These are phyloP conservation scores for Zelostemma sp. DNA, from an alignment of 1,140 invertebrate genomes.

Conservation along the genomic window DNA sequence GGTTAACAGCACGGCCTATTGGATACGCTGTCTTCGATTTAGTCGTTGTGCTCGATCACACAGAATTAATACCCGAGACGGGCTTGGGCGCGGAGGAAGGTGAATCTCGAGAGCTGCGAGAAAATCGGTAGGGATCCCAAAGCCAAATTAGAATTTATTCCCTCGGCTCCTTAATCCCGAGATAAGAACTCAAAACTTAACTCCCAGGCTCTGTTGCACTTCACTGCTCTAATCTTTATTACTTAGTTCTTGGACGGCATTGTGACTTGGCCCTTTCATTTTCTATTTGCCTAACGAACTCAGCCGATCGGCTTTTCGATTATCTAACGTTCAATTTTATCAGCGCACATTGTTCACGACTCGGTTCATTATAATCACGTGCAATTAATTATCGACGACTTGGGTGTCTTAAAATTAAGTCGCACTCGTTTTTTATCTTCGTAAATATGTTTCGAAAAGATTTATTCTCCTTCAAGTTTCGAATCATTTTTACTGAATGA, in stretches of 20 bases:
- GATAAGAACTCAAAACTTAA: slow-evolving; percentile 37
- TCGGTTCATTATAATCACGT: not conserved
- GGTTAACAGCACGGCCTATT: slow-evolving; percentile 56
- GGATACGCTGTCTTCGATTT: slow-evolving; percentile 64
- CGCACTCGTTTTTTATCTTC: too few relatives aligned
- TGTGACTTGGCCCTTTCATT: not conserved
- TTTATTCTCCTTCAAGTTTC: too few relatives aligned
- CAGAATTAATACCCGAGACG: slow-evolving; percentile 59
- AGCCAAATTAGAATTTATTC: slow-evolving; percentile 56
- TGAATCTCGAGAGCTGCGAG: slow-evolving; percentile 35
- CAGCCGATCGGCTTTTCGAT: not conserved
- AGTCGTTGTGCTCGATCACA: slow-evolving; percentile 63
- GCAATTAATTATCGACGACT: not conserved
- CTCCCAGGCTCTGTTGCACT: slow-evolving; percentile 26
- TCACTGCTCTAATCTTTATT: slow-evolving; percentile 38
- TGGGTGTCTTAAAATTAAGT: too few relatives aligned
- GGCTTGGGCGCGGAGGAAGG: too few relatives aligned
- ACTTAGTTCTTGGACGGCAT: not conserved
- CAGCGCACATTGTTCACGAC: not conserved
- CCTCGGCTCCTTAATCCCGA: slow-evolving; percentile 52
- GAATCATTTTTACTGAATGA: too few relatives aligned
- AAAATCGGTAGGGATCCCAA: slow-evolving; percentile 44
- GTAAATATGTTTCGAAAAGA: too few relatives aligned
- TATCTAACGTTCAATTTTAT: not conserved
- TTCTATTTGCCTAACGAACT: slow-evolving; percentile 6